phyloP scores from a whole-genome alignment of 1,140 invertebrate species.

The Radopholus similis region DNA sequence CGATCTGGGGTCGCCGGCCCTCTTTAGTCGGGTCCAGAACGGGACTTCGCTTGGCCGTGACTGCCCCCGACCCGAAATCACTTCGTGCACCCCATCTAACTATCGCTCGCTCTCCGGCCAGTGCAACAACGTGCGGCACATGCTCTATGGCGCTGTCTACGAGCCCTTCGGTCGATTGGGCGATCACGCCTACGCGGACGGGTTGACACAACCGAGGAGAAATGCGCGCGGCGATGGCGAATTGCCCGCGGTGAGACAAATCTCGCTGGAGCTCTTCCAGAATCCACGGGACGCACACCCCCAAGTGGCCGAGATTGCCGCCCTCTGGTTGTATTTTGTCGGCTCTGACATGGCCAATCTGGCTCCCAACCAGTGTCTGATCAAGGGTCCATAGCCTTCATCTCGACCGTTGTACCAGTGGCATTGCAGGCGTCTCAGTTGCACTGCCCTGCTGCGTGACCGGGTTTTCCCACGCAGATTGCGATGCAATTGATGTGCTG shows the following conservation, averaged over 20 bases:
- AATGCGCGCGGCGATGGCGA: slow-evolving; percentile 19
- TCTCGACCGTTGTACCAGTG: not conserved
- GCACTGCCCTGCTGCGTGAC: slow-evolving; percentile 47
- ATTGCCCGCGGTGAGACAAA: slow-evolving; percentile 33
- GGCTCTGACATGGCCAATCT: slow-evolving; percentile 39
- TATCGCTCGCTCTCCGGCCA: slow-evolving; percentile 36
- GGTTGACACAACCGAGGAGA: slow-evolving; percentile 6
- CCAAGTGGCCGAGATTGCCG: slow-evolving; percentile 35
- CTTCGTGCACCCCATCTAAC: slow-evolving; percentile 22
- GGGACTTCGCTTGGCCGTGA: slow-evolving; percentile 14
- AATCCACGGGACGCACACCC: slow-evolving; percentile 19
- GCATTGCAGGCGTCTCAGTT: slow-evolving; percentile 26
- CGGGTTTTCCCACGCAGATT: slow-evolving; percentile 54
- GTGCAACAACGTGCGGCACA: slow-evolving; percentile 40
- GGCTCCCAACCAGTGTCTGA: slow-evolving; percentile 37
- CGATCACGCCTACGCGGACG: slow-evolving; percentile 25
- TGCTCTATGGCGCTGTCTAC: slow-evolving; percentile 31
- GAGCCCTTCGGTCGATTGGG: slow-evolving; percentile 37
- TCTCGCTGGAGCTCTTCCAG: slow-evolving; percentile 42
- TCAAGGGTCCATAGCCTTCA: slow-evolving; percentile 29
- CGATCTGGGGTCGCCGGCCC: not conserved
- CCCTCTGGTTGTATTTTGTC: slow-evolving; percentile 45
- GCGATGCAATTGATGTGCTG: slow-evolving; percentile 48
- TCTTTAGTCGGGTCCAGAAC: slow-evolving; percentile 14
- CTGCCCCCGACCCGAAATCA: slow-evolving; percentile 15